A percentile compares a stretch with the other conserved stretches of the same genome.
Evolutionary conservation across 2,113 vertebrate species (phyloP).

Genomic region (Corythornis cristatus): DNA sequence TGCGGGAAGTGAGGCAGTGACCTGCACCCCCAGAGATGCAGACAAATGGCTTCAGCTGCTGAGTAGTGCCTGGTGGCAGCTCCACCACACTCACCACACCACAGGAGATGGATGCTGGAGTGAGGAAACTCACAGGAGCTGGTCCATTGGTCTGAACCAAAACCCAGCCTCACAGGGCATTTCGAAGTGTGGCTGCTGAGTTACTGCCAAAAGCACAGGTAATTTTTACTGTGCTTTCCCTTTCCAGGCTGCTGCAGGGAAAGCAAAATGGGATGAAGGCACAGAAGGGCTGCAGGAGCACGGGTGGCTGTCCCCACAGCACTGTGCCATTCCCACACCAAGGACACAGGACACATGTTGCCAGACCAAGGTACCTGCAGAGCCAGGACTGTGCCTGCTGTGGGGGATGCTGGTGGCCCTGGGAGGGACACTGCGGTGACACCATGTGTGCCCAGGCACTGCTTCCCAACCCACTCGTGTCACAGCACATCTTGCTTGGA

Average conservation of each 20-base stretch:
- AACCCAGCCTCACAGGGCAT: not conserved
- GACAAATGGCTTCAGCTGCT: not conserved
- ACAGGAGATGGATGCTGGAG: not conserved
- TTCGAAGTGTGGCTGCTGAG: rapidly evolving
- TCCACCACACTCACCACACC: not conserved
- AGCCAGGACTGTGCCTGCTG: not conserved
- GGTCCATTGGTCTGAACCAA: not conserved
- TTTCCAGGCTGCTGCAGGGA: not conserved
- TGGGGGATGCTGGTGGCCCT: rapidly evolving
- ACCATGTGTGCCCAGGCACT: rapidly evolving
- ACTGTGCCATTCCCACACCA: not conserved
- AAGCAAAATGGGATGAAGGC: not conserved
- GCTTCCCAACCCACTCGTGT: not conserved
- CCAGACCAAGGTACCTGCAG: not conserved
- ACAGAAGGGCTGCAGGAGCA: not conserved
- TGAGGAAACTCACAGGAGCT: rapidly evolving
- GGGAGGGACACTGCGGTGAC: not conserved
- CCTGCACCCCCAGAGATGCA: not conserved
- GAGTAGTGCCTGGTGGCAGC: too few relatives aligned
- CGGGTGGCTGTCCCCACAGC: not conserved
- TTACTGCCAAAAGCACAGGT: not conserved
- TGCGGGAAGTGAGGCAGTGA: not conserved
- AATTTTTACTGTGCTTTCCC: not conserved
- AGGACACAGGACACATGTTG: not conserved
- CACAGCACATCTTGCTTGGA: not conserved